A percentile compares a stretch with the other conserved stretches of the same genome.
phyloP scores from a whole-genome alignment of 2,888 invertebrate species.

The Campoplex nolae region DNA sequence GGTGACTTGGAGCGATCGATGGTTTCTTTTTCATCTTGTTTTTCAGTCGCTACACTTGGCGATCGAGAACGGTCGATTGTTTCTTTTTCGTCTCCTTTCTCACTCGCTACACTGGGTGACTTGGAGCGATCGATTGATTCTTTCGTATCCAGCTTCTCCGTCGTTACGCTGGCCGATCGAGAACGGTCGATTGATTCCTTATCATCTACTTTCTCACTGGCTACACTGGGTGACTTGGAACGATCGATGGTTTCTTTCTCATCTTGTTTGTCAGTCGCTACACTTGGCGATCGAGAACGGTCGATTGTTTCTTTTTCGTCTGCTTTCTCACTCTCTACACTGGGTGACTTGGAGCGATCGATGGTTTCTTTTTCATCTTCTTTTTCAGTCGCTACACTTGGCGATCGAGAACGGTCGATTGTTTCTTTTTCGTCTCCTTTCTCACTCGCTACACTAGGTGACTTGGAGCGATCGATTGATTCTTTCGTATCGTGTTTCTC shows the following conservation, averaged over 20 bases:
- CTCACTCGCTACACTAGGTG: conserved; percentile 14
- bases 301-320: conserved; percentile 4
- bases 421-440: not conserved
- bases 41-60: conserved; percentile 1
- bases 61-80: conserved; percentile 20
- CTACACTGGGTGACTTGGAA: conserved; percentile 29
- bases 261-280: conserved; percentile 19
- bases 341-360: conserved; percentile 61
- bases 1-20: no score
- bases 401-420: conserved; percentile 39
- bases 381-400: conserved; percentile 56
- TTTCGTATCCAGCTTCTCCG: conserved; percentile 54
- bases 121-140: not conserved
- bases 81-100: not conserved
- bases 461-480: conserved; percentile 13
- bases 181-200: not conserved
- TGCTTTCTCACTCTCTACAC: conserved; percentile 45
- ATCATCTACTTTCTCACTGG: not conserved
- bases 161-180: not conserved
- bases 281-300: conserved; percentile 63
- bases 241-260: conserved; percentile 20
- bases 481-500: no score
- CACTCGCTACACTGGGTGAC: conserved; percentile 7
- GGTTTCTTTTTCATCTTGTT: not conserved
- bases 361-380: not conserved